Conservation (phyloP, 2,797 vertebrate species). For the Etheostoma perlongum region DNA sequence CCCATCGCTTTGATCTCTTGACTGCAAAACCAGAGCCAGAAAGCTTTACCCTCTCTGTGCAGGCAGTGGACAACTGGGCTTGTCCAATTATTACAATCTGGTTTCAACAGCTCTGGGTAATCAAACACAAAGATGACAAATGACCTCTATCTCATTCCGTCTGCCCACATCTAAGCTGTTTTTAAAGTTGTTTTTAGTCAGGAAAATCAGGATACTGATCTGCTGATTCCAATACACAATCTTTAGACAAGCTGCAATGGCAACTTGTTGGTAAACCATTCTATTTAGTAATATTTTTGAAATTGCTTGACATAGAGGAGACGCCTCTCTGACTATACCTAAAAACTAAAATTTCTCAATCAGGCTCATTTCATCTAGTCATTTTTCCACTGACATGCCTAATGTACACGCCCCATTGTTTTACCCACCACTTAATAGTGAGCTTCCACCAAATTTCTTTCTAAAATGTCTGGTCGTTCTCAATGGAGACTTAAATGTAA, state of each 20-base stretch:
- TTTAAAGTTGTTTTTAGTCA: neutral
- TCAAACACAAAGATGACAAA: slow-evolving; percentile 74
- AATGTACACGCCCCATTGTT: neutral
- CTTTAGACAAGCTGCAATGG: neutral
- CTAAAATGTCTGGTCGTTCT: neutral
- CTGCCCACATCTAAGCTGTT: slow-evolving; percentile 31
- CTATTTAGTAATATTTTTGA: neutral
- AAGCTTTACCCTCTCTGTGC: slow-evolving; percentile 66
- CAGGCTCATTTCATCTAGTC: neutral
- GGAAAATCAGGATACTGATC: slow-evolving; percentile 21
- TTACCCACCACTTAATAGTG: neutral
- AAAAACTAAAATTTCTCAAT: neutral
- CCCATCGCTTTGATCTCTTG: slow-evolving; percentile 78
- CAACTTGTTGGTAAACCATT: neutral
- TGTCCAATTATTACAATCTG: slow-evolving; percentile 82
- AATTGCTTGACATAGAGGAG: neutral
- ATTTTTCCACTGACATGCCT: neutral
- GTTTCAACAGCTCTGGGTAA: slow-evolving; percentile 74
- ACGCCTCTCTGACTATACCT: neutral
- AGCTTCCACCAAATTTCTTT: neutral
- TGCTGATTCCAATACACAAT: neutral
- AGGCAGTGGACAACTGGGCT: slow-evolving; percentile 60
- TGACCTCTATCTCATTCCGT: slow-evolving; percentile 57
- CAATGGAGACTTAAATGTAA: neutral
- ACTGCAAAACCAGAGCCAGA: slow-evolving; percentile 76